Evolutionary conservation across 2,113 vertebrate genomes (phyloP).

Genomic region (Scopus umbretta): DNA sequence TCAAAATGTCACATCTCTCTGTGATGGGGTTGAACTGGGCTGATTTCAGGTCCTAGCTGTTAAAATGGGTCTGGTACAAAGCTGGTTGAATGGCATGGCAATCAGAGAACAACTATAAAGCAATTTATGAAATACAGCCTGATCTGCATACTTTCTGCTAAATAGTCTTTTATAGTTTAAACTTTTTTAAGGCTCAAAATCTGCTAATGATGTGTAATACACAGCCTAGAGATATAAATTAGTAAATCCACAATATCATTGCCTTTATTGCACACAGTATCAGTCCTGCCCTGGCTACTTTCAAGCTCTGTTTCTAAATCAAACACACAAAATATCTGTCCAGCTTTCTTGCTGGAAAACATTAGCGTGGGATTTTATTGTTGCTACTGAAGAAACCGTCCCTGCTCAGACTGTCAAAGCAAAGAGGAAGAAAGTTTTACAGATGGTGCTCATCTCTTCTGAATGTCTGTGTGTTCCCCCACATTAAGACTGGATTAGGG

Average conservation of each 20-base stretch:
- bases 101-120: not conserved
- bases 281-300: not conserved
- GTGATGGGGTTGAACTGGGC: not conserved
- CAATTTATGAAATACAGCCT: not conserved
- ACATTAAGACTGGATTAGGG: not conserved
- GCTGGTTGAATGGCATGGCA: not conserved
- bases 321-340: not conserved
- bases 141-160: not conserved
- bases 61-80: not conserved
- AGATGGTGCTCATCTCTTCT: not conserved
- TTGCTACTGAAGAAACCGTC: not conserved
- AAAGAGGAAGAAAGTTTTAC: not conserved
- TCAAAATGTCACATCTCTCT: not conserved
- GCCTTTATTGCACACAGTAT: not conserved
- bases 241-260: not conserved
- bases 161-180: not conserved
- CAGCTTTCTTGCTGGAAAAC: not conserved
- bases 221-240: not conserved
- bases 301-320: not conserved
- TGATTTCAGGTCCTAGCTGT: not conserved
- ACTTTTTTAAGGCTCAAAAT: not conserved
- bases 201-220: not conserved
- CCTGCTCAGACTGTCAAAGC: not conserved
- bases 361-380: not conserved
- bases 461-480: not conserved